Evolutionary conservation across 2,888 invertebrate genomes (phyloP).

Genomic region (Taphrorychus bicolor): DNA sequence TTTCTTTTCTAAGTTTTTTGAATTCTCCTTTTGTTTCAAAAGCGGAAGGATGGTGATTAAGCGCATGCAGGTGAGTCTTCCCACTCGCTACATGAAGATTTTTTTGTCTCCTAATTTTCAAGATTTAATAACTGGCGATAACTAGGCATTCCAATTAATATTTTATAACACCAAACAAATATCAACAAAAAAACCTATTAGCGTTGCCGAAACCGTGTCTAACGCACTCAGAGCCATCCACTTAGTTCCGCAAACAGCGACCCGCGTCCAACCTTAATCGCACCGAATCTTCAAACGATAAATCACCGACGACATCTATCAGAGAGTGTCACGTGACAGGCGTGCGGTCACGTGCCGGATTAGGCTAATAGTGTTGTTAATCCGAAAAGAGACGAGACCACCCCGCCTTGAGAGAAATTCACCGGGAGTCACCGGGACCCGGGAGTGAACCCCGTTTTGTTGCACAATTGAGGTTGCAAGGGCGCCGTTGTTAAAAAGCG

Average conservation of each 20-base stretch:
- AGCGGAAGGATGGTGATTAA: no score
- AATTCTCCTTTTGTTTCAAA: no score
- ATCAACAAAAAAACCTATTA: background rate
- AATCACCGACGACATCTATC: conserved; percentile 41
- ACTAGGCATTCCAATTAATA: background rate
- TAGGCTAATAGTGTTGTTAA: conserved; percentile 61
- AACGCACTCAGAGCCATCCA: conserved; percentile 25
- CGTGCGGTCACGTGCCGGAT: conserved; percentile 48
- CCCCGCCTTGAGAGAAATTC: conserved; percentile 38
- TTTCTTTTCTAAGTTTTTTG: no score
- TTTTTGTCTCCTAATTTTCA: no score
- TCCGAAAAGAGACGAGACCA: conserved; percentile 48
- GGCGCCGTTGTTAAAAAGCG: background rate
- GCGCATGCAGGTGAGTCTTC: no score
- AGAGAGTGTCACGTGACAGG: conserved; percentile 35
- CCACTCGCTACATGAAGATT: no score
- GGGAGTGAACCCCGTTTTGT: conserved; percentile 1
- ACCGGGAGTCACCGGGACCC: background rate
- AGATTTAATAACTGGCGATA: no score
- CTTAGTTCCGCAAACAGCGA: conserved; percentile 41
- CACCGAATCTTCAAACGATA: conserved; percentile 29
- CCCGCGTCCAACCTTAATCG: conserved; percentile 23
- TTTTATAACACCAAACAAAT: background rate
- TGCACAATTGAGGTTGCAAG: conserved; percentile 8
- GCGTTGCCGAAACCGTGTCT: conserved; percentile 17